These are phyloP conservation scores for Meloidogyne hapla DNA, from an alignment of 1,140 invertebrate genomes.

Conservation along the genomic window DNA sequence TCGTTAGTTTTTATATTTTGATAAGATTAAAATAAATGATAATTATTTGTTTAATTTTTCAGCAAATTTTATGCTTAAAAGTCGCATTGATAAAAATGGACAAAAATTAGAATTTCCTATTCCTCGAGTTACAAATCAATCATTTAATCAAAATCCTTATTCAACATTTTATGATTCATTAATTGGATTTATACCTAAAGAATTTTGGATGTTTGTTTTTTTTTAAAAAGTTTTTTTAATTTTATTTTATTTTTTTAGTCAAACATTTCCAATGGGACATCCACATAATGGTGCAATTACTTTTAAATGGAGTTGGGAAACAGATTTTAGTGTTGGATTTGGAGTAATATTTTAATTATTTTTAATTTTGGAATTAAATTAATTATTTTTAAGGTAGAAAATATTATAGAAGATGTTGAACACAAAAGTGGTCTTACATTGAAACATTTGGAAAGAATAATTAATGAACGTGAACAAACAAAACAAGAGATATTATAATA, in stretches of 20 bases:
- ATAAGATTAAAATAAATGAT: neutral
- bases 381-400: neutral
- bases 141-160: conserved; percentile 17
- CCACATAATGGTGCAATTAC: conserved; percentile 24
- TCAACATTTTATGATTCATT: conserved; percentile 27
- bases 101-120: neutral
- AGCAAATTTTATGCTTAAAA: conserved; percentile 28
- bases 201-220: neutral
- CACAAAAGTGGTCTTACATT: conserved; percentile 5
- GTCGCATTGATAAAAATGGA: neutral
- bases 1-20: conserved; percentile 21
- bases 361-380: neutral
- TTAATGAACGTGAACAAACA: neutral
- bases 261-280: conserved; percentile 16
- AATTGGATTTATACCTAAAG: conserved; percentile 19
- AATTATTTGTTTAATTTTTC: neutral
- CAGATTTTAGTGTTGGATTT: conserved; percentile 5
- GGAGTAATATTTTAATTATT: neutral
- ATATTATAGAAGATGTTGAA: neutral
- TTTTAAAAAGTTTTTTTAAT: neutral
- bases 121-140: conserved; percentile 4
- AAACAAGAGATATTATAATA: conserved; percentile 2
- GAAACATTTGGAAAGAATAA: conserved; percentile 4
- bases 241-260: neutral
- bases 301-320: conserved; percentile 26